Base-by-base conservation (phyloP, 2,797 vertebrate genomes). In the Gorsachius magnificus region DNA sequence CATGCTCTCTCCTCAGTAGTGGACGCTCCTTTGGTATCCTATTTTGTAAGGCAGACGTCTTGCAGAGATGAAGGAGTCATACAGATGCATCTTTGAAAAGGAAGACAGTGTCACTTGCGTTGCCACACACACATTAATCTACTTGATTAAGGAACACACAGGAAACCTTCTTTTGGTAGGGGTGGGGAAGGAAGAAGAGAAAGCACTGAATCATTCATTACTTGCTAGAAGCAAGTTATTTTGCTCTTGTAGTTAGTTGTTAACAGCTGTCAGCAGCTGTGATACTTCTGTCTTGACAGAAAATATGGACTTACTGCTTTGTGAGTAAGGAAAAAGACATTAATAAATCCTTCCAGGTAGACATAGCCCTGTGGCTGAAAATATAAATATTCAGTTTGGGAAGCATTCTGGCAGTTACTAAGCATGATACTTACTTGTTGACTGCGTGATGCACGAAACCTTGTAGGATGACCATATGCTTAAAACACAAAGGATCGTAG, bases 391-490 rank as follows among this genome's bases (percentile, higher is more conserved):
- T 93, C 6, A 83, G 91, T 89, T 81, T 58, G 64, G 70, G 63
- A 93, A 68, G 43, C 53, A 76, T 69, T 82, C 51, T 65, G 58
- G 53, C 61, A 81, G 38, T 45, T 72, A 78, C 31, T 79, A 93
- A 90, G 82, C 18, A 29, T 0, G 9, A 87, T 45, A 97, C 98
- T 98, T 93, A 99, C 99, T 98, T 72, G 98, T 97, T 60, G 98
- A 98, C 93, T 99, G 99, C 35, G 98, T 97, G 78, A 99, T 98
- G 79, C 99, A 99, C 0, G 98, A 98, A 91, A 99, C 97, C 74
- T 99, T 99, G 98, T 99, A 99, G 31, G 99, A 99, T 18, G 98
- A 98, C 99, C 99, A 99, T 94, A 99, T 89, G 82, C 98, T 99
- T 13, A 98, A 95, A 29, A 98, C 96, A 96, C 99, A 98, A 70